Evolutionary conservation across 2,888 invertebrate genomes (phyloP), one percentile per base, ranked within the genome.

Genomic region (Hyalella azteca): DNA sequence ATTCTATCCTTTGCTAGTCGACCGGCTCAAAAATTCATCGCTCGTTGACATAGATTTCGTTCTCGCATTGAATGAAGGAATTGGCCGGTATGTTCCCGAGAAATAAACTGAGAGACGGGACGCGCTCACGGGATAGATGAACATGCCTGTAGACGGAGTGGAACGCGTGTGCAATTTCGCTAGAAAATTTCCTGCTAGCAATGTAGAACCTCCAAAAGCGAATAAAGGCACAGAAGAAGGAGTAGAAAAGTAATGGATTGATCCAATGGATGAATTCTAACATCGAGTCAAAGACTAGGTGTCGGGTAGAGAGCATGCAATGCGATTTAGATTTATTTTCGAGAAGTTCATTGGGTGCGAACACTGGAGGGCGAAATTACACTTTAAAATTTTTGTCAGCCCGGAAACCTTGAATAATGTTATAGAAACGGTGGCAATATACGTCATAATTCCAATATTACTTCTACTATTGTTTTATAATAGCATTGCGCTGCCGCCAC

Each of bases 31-130:
- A 32, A 66, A 66, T 15, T 13, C 39, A 32, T 36, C 36, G 39
- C 66, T 66, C 66, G 36, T 66, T 15, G 66, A 36, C 66, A 66
- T 66, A 5, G 66, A 66, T 66, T 36, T 66, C 36, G 66, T 66
- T 7, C 36, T 66, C n/a, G 66, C 66, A 11, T 29, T 66, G 0
- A 4, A 15, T n/a, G 19, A 66, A 32, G 32, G 19, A 22, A 22
- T 19, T 32, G 22, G 2, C 5, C 22, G 19, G 7, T 32, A 36
- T 66, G 19, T 32, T n/a, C 36, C 7, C 1, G 19, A 66, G 19
- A 66, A 32, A 36, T 36, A 19, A 36, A 19, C 19, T 19, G 19
- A 22, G 32, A n/a, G 19, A 36, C 15, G 5, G 19, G 19, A 36
- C 32, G 32, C 36, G 0, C 5, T 66, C 13, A 36, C 9, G 15